Conservation (phyloP, 2,113 vertebrate genomes). For the Argyrosomus japonicus region DNA sequence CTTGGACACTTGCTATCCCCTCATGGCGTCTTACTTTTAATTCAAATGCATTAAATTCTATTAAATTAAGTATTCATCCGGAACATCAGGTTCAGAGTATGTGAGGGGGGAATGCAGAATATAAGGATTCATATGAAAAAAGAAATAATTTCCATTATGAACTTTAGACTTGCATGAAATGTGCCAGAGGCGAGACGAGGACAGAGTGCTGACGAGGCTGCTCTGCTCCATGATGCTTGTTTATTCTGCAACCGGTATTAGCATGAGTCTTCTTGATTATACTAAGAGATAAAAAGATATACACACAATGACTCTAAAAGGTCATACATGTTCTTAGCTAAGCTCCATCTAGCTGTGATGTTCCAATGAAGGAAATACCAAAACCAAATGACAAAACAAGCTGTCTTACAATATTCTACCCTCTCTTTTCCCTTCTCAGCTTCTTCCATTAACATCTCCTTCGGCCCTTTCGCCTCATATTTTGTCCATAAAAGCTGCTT, state of each 20-base stretch:
- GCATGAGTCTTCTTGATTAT: neutral
- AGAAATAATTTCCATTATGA: conserved; percentile 10
- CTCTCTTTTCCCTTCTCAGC: no score
- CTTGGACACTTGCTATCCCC: neutral
- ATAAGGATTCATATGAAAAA: conserved; percentile 10
- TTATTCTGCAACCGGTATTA: neutral
- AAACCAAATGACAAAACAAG: no score
- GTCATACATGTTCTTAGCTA: no score
- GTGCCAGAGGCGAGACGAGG: neutral
- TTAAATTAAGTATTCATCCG: neutral
- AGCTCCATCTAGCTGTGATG: no score
- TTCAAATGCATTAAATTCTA: neutral
- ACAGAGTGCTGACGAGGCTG: conserved; percentile 21
- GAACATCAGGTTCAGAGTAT: neutral
- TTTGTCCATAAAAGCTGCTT: no score
- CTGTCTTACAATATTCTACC: no score
- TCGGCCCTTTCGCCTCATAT: no score
- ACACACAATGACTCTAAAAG: no score
- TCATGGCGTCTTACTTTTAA: neutral
- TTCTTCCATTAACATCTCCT: no score
- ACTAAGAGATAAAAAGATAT: no score
- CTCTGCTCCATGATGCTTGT: conserved; percentile 9
- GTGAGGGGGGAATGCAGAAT: neutral
- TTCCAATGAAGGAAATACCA: no score
- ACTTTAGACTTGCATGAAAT: conserved; percentile 6